A percentile compares a stretch with the other conserved stretches of the same genome.
These are phyloP conservation scores for Cynopterus sphinx DNA, from an alignment of 2,797 vertebrate species.

Conservation along the genomic window DNA sequence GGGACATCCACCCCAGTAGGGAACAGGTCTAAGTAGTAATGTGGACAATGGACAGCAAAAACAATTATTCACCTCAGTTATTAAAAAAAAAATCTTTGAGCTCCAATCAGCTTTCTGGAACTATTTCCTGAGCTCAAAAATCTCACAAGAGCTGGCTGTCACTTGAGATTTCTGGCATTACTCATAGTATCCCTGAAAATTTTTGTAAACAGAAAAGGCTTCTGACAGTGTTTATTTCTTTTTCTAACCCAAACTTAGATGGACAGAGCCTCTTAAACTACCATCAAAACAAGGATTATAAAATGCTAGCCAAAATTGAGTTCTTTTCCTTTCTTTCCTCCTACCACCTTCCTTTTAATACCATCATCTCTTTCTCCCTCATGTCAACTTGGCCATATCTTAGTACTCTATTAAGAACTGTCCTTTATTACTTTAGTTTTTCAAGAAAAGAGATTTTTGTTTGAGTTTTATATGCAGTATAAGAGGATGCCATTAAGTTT, in stretches of 20 bases:
- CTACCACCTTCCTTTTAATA: background rate
- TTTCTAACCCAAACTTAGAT: conserved; percentile 40
- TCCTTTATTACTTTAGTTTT: background rate
- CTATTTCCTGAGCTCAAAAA: conserved; percentile 57
- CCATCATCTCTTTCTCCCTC: background rate
- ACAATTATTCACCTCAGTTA: conserved; percentile 16
- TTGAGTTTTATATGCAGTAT: background rate
- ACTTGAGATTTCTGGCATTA: conserved; percentile 57
- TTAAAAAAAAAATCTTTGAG: background rate
- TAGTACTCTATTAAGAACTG: background rate
- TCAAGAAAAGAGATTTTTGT: background rate
- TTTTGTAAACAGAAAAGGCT: conserved; percentile 63
- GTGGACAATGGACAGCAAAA: background rate
- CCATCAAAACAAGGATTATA: conserved; percentile 48
- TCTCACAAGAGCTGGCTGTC: conserved; percentile 26
- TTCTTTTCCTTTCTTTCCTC: background rate
- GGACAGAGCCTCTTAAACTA: conserved; percentile 36
- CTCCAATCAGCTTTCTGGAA: conserved; percentile 45
- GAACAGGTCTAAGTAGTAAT: background rate
- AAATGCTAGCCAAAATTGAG: conserved; percentile 50
- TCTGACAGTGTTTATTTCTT: conserved; percentile 58
- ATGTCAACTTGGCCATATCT: background rate
- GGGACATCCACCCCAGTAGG: background rate
- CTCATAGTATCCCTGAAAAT: conserved; percentile 45
- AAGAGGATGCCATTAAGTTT: background rate